Conservation (phyloP, 2,888 invertebrate species). For the Coremacera marginata region DNA sequence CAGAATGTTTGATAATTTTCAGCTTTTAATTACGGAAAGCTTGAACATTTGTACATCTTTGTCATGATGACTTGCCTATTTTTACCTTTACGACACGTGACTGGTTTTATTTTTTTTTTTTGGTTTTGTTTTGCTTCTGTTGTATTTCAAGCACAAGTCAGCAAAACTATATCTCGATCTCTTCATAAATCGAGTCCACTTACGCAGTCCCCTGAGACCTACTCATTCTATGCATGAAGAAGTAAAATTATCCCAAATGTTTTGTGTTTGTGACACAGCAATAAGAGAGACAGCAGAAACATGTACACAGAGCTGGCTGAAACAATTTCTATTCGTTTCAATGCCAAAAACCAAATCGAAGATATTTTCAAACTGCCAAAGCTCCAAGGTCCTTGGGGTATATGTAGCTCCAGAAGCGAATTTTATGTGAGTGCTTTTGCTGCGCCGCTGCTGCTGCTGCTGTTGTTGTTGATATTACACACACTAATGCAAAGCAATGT, state of each 20-base stretch:
- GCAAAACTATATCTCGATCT: neutral
- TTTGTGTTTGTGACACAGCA: neutral
- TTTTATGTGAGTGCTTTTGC: slow-evolving; percentile 34
- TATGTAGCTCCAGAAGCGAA: slow-evolving; percentile 19
- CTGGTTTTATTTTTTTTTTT: neutral
- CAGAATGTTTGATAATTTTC: no score
- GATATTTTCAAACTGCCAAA: slow-evolving; percentile 28
- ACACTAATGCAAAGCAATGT: neutral
- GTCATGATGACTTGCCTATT: no score
- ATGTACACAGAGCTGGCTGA: neutral
- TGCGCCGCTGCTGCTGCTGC: neutral
- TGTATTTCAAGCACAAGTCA: slow-evolving; percentile 1
- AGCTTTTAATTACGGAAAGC: no score
- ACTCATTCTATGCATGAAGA: neutral
- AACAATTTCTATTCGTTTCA: slow-evolving; percentile 11
- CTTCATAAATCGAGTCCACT: neutral
- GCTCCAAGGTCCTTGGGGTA: slow-evolving; percentile 15
- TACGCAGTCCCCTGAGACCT: slow-evolving; percentile 6
- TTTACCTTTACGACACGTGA: neutral
- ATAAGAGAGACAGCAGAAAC: neutral
- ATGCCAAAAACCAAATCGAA: slow-evolving; percentile 27
- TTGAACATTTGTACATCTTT: no score
- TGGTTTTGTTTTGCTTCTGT: no score
- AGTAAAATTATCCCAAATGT: neutral
- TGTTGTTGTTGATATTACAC: no score